Base-by-base conservation (phyloP, 2,113 vertebrate species). In the Clarias magur region DNA sequence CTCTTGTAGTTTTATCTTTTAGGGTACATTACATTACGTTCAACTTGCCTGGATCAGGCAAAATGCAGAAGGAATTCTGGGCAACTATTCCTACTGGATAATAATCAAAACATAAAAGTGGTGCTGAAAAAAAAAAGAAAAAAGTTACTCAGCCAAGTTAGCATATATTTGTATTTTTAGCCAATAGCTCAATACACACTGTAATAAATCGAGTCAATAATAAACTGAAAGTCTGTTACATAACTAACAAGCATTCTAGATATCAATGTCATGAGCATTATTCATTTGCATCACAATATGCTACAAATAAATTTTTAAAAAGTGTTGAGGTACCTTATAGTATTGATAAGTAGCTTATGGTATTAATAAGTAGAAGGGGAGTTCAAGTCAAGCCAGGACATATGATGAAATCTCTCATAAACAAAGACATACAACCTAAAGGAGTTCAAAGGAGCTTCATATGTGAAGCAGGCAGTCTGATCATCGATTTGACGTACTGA, bases 21-120 rank as follows among this genome's bases (percentile, higher is more conserved):
- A 38, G 48, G 48, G 57, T 57, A 12, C 42, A 68, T 68, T 83
- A 83, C 25, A 57, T 83, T 68, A 70, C 23, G 54, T 23, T 56
- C 21, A 38, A 57, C 56, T 30, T 30, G 48, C 54, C 82, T 84
- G 65, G 48, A 17, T 57, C 65, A 42, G 65, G 72, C 57, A 70
- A 70, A 27, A 38, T 54, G 67, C 48, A 57, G 82, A 84, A 57
- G 82, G 82, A 48, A 84, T 84, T 84, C 82, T 72, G 82, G 65
- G 65, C 6, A 84, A 34, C 34, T 57, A 23, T 84, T 70, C 82
- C 48, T 53, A 68, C 57, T 8, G 21, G 17, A 56, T 56, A 72
- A 72, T 56, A 72, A 80, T 80, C 56, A 80, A 27, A 60, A 60
- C 27, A 23, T 6, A 56, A 78, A 54, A 78, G 53, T 27, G 13